These are phyloP conservation scores for Schizopygopsis malacanthus DNA, from an alignment of 2,797 vertebrate species.

Conservation along the genomic window DNA sequence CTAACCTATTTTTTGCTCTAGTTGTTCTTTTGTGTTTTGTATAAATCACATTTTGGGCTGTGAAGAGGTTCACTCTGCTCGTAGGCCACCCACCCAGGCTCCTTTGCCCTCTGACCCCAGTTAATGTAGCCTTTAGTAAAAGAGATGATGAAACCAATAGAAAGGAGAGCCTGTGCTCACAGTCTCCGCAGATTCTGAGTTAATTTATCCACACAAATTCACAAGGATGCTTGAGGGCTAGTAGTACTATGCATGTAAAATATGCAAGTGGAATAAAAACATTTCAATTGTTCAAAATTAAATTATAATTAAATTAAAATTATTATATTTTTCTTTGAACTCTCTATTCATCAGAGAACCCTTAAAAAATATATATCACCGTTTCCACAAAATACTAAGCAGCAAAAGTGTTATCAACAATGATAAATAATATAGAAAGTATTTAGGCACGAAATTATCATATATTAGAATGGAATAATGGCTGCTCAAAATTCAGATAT, in stretches of 20 bases:
- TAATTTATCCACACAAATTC: constrained; percentile 22
- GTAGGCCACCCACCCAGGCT: not conserved
- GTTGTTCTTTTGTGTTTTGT: constrained; percentile 47
- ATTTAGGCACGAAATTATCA: not conserved
- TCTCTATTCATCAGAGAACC: not conserved
- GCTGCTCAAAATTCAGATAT: not conserved
- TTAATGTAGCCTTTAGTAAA: constrained; percentile 30
- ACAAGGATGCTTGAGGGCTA: not conserved
- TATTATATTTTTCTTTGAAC: not conserved
- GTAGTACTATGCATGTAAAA: not conserved
- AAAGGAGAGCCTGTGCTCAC: not conserved
- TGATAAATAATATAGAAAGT: not conserved
- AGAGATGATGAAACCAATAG: constrained; percentile 21
- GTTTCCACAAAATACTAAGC: not conserved
- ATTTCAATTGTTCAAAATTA: not conserved
- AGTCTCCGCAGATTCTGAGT: not conserved
- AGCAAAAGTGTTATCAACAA: not conserved
- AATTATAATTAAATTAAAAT: too few relatives aligned
- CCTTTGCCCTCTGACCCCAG: not conserved
- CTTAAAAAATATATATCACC: not conserved
- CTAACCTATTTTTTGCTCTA: constrained; percentile 52
- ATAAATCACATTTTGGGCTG: constrained; percentile 28
- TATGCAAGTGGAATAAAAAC: not conserved
- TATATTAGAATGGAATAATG: not conserved
- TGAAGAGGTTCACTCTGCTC: constrained; percentile 24